These are phyloP conservation scores for Caligus rogercresseyi DNA, from an alignment of 1,140 invertebrate genomes.

Conservation along the genomic window DNA sequence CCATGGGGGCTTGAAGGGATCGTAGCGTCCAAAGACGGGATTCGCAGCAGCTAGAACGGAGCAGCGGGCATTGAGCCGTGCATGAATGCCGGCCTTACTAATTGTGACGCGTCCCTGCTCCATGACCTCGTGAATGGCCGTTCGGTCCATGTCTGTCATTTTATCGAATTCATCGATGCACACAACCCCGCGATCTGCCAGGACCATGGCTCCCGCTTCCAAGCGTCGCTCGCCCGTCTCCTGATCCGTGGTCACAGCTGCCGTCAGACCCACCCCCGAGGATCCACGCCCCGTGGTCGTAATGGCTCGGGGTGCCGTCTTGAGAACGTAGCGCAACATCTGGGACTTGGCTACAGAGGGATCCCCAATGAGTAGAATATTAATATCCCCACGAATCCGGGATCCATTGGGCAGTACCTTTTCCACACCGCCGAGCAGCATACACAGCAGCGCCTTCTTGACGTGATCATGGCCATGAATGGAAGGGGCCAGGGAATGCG, in stretches of 20 bases:
- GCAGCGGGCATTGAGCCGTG: slow-evolving; percentile 89
- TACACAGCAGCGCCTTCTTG: slow-evolving; percentile 88
- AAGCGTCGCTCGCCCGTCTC: slow-evolving; percentile 73
- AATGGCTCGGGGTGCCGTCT: slow-evolving; percentile 83
- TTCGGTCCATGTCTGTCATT: slow-evolving; percentile 99
- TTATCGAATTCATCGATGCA: slow-evolving; percentile 99
- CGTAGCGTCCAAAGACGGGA: slow-evolving; percentile 96
- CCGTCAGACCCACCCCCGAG: slow-evolving; percentile 93
- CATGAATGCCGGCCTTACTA: slow-evolving; percentile 96
- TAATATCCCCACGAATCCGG: slow-evolving; percentile 91
- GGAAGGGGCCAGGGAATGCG: slow-evolving; percentile 84
- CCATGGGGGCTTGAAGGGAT: slow-evolving; percentile 99
- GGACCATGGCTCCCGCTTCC: slow-evolving; percentile 98
- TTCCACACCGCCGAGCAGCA: slow-evolving; percentile 85
- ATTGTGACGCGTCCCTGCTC: slow-evolving; percentile 66
- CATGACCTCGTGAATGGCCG: slow-evolving; percentile 80
- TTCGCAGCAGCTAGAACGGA: slow-evolving; percentile 96
- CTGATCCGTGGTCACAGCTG: slow-evolving; percentile 85
- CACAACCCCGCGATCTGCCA: slow-evolving; percentile 91
- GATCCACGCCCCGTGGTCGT: slow-evolving; percentile 88
- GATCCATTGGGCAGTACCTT: slow-evolving; percentile 90
- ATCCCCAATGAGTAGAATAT: slow-evolving; percentile 91
- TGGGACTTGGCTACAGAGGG: slow-evolving; percentile 98
- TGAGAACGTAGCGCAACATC: slow-evolving; percentile 77
- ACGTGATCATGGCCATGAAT: slow-evolving; percentile 95